Evolutionary conservation across 1,140 invertebrate species (phyloP).

Genomic region (Cylas formicarius): DNA sequence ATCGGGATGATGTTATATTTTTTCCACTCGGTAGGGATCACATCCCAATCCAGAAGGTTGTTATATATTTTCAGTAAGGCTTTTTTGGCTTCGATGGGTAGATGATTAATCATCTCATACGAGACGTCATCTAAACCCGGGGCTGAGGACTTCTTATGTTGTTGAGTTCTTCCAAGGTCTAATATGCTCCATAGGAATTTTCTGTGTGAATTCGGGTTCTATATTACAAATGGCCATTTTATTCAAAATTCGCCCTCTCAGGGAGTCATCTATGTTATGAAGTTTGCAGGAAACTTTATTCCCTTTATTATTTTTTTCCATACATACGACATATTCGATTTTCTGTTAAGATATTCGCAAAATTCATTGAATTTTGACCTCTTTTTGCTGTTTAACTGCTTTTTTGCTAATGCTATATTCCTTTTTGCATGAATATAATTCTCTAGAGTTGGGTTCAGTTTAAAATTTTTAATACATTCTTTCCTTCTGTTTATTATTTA

Average conservation of each 20-base stretch:
- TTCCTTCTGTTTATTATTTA: not conserved
- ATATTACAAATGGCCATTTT: not conserved
- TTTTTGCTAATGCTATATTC: not conserved
- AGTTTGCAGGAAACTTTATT: not conserved
- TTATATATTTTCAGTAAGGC: slow-evolving; percentile 9
- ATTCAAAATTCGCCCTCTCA: not conserved
- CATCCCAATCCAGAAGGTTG: not conserved
- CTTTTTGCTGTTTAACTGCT: not conserved
- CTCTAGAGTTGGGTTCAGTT: not conserved
- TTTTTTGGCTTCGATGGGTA: slow-evolving; percentile 1
- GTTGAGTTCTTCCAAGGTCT: not conserved
- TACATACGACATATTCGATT: not conserved
- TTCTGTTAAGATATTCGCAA: not conserved
- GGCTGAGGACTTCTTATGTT: slow-evolving; percentile 5
- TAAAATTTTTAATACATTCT: not conserved
- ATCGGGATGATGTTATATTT: slow-evolving; percentile 4
- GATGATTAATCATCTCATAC: slow-evolving; percentile 6
- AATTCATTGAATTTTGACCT: not conserved
- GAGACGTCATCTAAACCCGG: slow-evolving; percentile 12
- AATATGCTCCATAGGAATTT: not conserved
- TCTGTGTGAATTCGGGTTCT: not conserved
- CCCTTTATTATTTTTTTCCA: slow-evolving; percentile 1
- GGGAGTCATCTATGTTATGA: not conserved
- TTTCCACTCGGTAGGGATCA: slow-evolving; percentile 9
- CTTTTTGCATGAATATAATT: not conserved